phyloP scores from a whole-genome alignment of 2,113 vertebrate genomes.

The Eurypyga helias region DNA sequence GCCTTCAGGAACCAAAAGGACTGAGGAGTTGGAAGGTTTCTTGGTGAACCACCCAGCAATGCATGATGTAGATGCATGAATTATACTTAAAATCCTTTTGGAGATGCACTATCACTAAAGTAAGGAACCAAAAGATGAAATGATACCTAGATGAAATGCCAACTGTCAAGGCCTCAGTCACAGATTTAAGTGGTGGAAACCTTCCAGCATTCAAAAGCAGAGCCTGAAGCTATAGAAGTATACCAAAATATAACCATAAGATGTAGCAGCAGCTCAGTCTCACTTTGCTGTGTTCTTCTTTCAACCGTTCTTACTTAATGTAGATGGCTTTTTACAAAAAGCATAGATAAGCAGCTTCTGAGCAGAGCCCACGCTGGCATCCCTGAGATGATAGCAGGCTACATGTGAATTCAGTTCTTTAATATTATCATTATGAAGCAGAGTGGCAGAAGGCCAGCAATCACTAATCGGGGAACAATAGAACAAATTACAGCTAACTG shows the following conservation, averaged over 20 bases:
- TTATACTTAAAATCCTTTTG: neutral
- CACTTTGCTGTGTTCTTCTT: neutral
- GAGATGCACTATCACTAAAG: neutral
- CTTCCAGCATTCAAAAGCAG: neutral
- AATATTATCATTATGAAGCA: neutral
- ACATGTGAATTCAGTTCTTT: neutral
- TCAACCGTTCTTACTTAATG: neutral
- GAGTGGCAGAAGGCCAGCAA: neutral
- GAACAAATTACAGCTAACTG: conserved; percentile 8
- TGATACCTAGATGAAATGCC: neutral
- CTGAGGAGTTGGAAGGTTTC: neutral
- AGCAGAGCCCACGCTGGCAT: neutral
- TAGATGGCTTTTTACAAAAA: neutral
- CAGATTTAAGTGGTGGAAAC: neutral
- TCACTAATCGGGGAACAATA: neutral
- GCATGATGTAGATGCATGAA: neutral
- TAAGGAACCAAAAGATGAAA: neutral
- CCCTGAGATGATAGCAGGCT: neutral
- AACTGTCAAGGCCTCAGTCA: neutral
- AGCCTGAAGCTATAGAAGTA: neutral
- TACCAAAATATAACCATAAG: neutral
- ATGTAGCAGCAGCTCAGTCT: neutral
- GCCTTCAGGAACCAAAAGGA: neutral
- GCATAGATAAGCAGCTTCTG: neutral
- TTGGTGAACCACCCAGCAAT: neutral